A percentile compares a stretch with the other conserved stretches of the same genome.
phyloP scores from a whole-genome alignment of 2,888 invertebrate species.

The Charanyca ferruginea region DNA sequence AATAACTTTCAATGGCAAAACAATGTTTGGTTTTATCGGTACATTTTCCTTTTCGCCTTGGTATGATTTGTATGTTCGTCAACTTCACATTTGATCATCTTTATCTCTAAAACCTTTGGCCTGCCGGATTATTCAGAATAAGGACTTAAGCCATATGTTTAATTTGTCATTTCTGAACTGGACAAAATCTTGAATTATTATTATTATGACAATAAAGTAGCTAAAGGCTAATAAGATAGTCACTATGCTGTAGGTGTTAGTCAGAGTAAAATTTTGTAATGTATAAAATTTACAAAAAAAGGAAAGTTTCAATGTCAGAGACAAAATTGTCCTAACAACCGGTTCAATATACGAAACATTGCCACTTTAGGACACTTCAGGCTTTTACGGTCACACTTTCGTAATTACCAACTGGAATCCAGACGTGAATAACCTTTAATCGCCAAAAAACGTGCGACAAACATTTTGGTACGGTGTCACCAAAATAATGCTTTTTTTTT shows the following conservation, averaged over 20 bases:
- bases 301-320: slow-evolving; percentile 10
- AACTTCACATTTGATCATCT: no score
- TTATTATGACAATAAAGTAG: no score
- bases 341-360: slow-evolving; percentile 40
- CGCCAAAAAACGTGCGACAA: slow-evolving; percentile 25
- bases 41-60: no score
- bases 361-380: slow-evolving; percentile 33
- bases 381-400: slow-evolving; percentile 59
- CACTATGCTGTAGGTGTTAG: not conserved
- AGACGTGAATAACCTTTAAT: slow-evolving; percentile 48
- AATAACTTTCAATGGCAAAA: no score
- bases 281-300: slow-evolving; percentile 2
- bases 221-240: no score
- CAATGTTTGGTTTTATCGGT: no score
- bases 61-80: no score
- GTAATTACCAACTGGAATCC: slow-evolving; percentile 50
- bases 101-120: no score
- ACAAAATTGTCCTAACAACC: slow-evolving; percentile 21
- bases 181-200: no score
- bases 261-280: not conserved
- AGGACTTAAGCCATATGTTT: no score
- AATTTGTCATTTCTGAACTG: no score
- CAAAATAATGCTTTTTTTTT: slow-evolving; percentile 30
- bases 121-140: no score
- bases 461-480: slow-evolving; percentile 3